phyloP scores from a whole-genome alignment of 2,113 vertebrate genomes.

The Tympanuchus pallidicinctus region DNA sequence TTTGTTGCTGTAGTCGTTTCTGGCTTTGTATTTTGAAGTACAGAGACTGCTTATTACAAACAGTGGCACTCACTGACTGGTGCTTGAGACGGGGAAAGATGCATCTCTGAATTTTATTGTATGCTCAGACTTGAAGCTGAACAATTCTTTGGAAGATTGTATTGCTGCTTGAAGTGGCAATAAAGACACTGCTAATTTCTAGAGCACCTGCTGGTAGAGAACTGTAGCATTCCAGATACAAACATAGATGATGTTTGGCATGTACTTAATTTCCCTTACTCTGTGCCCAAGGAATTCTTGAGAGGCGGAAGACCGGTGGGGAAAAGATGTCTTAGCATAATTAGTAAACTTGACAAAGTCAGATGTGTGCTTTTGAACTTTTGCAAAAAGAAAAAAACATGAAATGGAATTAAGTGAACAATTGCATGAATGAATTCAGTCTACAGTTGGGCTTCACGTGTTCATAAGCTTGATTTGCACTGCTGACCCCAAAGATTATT shows the following conservation, averaged over 20 bases:
- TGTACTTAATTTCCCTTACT: not conserved
- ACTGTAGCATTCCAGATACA: not conserved
- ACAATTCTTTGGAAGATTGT: not conserved
- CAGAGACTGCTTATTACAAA: not conserved
- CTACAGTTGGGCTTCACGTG: not conserved
- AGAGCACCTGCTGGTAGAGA: not conserved
- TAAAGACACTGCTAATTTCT: constrained; percentile 23
- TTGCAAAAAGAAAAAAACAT: not conserved
- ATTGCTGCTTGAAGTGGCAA: constrained; percentile 4
- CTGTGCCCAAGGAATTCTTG: not conserved
- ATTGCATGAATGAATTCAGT: not conserved
- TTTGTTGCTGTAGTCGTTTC: constrained; percentile 27
- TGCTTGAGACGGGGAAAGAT: not conserved
- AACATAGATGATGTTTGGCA: not conserved
- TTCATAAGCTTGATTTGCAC: not conserved
- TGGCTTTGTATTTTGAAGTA: constrained; percentile 24
- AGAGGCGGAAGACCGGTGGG: not conserved
- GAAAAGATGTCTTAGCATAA: not conserved
- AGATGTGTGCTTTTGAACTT: not conserved
- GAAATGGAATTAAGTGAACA: not conserved
- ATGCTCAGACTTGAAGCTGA: not conserved
- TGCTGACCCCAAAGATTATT: not conserved
- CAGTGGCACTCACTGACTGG: not conserved
- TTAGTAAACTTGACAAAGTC: not conserved
- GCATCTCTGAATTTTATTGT: constrained; percentile 7